A percentile compares a stretch with the other conserved stretches of the same genome.
Evolutionary conservation across 2,888 invertebrate species (phyloP).

Genomic region (Drosophila recens): DNA sequence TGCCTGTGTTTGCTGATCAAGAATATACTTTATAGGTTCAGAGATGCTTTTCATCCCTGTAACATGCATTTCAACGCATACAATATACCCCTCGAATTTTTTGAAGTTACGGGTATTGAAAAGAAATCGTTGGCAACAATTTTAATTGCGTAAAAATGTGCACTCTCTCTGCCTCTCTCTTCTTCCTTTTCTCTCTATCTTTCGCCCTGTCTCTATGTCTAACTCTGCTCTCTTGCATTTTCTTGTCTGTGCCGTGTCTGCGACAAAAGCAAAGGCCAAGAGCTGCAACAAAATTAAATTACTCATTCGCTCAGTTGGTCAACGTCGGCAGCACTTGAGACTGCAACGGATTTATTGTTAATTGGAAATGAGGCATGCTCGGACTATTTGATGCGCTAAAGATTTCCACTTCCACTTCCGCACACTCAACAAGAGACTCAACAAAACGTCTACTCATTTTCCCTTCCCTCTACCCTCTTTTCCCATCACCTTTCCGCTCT

Average conservation of each 20-base stretch:
- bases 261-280: constrained; percentile 66
- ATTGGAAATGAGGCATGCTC: constrained; percentile 78
- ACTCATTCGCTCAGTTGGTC: constrained; percentile 80
- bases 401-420: constrained; percentile 63
- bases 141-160: constrained; percentile 79
- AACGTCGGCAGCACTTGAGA: constrained; percentile 54
- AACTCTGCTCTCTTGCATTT: constrained; percentile 15
- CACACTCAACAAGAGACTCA: constrained; percentile 60
- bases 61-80: neutral
- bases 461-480: neutral
- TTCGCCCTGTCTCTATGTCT: neutral
- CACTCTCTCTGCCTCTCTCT: constrained; percentile 47
- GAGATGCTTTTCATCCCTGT: too few species aligned
- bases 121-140: constrained; percentile 77
- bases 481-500: too few species aligned
- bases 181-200: neutral
- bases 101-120: constrained; percentile 18
- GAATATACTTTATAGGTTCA: too few species aligned
- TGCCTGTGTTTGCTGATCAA: too few species aligned
- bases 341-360: constrained; percentile 79
- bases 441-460: constrained; percentile 38
- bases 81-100: neutral
- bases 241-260: constrained; percentile 53
- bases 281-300: constrained; percentile 78
- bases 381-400: constrained; percentile 76